Evolutionary conservation across 2,888 invertebrate genomes (phyloP).

Genomic region (Pachymerium ferrugineum): DNA sequence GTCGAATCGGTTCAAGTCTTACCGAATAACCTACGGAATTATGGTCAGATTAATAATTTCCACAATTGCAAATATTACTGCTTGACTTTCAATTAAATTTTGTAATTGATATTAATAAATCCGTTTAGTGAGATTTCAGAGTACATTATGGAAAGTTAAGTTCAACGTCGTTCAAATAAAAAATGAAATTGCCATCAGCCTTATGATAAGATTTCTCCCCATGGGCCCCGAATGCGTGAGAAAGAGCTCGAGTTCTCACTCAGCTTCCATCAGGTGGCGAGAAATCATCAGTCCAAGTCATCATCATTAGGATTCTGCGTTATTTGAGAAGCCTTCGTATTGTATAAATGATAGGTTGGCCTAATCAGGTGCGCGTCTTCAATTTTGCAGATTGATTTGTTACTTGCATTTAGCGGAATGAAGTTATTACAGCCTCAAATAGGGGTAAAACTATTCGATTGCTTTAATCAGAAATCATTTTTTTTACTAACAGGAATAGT

Average conservation of each 20-base stretch:
- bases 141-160: neutral
- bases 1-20: too few species aligned
- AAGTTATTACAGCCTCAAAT: neutral
- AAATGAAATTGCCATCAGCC: neutral
- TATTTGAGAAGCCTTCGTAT: neutral
- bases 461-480: too few species aligned
- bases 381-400: neutral
- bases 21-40: too few species aligned
- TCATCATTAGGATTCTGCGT: neutral
- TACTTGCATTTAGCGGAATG: neutral
- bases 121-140: neutral
- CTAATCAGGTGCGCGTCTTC: neutral
- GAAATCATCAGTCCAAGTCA: neutral
- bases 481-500: too few species aligned
- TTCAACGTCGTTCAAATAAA: neutral
- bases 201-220: neutral
- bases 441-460: too few species aligned
- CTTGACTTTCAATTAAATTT: too few species aligned
- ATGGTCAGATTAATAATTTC: too few species aligned
- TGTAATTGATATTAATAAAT: too few species aligned
- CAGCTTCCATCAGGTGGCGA: neutral
- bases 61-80: too few species aligned
- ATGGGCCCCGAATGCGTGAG: neutral
- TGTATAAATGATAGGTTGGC: neutral
- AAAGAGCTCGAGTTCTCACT: neutral